A percentile compares a stretch with the other conserved stretches of the same genome.
phyloP scores from a whole-genome alignment of 1,140 invertebrate species.

The Bombus consobrinus region DNA sequence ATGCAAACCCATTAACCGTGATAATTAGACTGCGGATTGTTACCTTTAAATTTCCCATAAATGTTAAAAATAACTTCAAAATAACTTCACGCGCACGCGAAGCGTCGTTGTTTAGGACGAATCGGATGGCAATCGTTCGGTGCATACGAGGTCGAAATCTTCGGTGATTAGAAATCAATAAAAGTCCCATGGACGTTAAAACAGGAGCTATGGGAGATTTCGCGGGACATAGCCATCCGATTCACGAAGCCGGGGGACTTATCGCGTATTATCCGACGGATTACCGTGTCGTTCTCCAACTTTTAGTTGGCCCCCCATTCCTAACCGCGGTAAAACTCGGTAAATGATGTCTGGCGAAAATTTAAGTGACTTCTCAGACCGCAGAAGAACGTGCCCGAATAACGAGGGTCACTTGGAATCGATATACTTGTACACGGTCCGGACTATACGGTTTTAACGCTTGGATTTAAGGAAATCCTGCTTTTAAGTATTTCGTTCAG shows the following conservation, averaged over 20 bases:
- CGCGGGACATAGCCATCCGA: conserved; percentile 1
- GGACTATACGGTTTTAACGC: neutral
- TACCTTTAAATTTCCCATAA: no score
- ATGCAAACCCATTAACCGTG: no score
- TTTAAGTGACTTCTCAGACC: conserved; percentile 42
- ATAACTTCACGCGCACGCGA: no score
- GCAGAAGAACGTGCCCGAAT: conserved; percentile 12
- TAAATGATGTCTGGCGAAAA: conserved; percentile 49
- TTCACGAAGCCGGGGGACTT: conserved; percentile 55
- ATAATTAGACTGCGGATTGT: no score
- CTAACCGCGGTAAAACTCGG: conserved; percentile 53
- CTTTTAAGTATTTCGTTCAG: neutral
- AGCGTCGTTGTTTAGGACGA: no score
- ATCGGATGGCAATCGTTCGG: no score
- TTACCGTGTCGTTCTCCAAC: conserved; percentile 65
- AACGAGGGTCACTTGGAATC: neutral
- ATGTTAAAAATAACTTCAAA: no score
- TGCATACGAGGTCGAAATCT: neutral
- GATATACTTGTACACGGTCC: neutral
- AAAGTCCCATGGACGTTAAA: neutral
- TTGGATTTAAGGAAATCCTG: neutral
- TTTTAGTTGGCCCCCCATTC: conserved; percentile 60
- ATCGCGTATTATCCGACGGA: conserved; percentile 70
- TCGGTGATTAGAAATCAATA: conserved; percentile 20
- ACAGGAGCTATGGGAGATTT: conserved; percentile 5